Conservation (phyloP, 2,113 vertebrate species). For the Grus americana region DNA sequence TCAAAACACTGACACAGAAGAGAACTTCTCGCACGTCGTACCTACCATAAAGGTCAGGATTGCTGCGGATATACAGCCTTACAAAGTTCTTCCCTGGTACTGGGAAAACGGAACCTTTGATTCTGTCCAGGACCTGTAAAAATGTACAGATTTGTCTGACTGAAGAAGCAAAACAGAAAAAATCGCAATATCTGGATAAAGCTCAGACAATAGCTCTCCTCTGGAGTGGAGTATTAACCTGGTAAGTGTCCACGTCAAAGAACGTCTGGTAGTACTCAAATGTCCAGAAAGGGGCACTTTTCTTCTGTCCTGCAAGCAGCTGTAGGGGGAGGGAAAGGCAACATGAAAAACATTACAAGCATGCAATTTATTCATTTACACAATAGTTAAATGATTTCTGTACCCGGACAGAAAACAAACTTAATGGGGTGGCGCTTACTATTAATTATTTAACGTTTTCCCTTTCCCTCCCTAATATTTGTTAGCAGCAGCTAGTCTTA, state of each 20-base stretch:
- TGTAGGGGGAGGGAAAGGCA: constrained; percentile 45
- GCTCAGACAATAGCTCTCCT: background rate
- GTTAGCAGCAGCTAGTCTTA: background rate
- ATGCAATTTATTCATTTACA: background rate
- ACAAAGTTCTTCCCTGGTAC: constrained; percentile 95
- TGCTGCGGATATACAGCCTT: constrained; percentile 87
- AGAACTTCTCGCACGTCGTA: background rate
- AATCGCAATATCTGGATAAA: background rate
- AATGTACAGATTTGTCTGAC: background rate
- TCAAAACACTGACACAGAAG: background rate
- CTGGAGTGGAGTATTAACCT: constrained; percentile 70
- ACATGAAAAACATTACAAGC: background rate
- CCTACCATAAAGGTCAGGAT: constrained; percentile 95
- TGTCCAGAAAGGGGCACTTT: constrained; percentile 93
- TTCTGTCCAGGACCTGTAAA: constrained; percentile 89
- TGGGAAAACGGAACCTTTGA: constrained; percentile 91
- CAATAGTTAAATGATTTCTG: background rate
- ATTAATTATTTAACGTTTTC: background rate
- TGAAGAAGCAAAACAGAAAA: background rate
- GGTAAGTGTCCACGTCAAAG: constrained; percentile 92
- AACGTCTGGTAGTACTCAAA: constrained; percentile 96
- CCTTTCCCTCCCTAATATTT: background rate
- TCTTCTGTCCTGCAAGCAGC: constrained; percentile 91
- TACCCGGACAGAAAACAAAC: background rate
- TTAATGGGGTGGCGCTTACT: background rate